phyloP scores from a whole-genome alignment of 53 echinoderm and acorn worm species.

The Echinarachnius parma region DNA sequence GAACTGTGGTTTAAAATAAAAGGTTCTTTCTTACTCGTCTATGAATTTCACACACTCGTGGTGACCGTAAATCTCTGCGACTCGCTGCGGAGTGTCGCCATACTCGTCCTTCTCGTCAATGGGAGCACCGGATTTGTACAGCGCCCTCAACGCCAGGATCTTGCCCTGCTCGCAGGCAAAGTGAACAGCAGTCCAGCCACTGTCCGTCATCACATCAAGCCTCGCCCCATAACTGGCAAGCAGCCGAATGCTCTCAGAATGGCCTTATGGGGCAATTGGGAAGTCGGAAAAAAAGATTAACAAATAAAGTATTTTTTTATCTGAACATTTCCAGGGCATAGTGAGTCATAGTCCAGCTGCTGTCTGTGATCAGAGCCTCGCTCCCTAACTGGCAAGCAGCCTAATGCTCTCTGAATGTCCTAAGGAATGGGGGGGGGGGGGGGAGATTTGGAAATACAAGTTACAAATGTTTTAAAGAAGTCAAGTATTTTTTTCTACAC shows the following conservation, averaged over 20 bases:
- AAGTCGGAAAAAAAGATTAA: background rate
- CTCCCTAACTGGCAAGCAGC: too few species aligned
- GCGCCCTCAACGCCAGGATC: constrained; percentile 63
- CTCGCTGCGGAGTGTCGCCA: constrained; percentile 73
- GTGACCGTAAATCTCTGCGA: constrained; percentile 80
- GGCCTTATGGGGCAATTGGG: too few species aligned
- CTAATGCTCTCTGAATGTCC: too few species aligned
- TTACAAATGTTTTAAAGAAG: too few species aligned
- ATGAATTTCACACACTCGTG: constrained; percentile 80
- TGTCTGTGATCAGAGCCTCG: too few species aligned
- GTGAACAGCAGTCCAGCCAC: constrained; percentile 87
- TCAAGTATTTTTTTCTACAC: too few species aligned
- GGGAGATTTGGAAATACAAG: too few species aligned
- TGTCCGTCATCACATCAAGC: constrained; percentile 75
- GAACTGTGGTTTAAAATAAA: too few species aligned
- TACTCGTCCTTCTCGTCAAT: constrained; percentile 61
- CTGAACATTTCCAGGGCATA: too few species aligned
- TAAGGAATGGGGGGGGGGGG: too few species aligned
- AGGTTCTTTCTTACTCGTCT: constrained; percentile 55
- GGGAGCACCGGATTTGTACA: constrained; percentile 78
- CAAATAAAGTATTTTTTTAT: background rate
- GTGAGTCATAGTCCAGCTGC: too few species aligned
- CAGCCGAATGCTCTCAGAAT: constrained; percentile 82
- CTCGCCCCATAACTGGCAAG: constrained; percentile 84
- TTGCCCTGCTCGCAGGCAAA: constrained; percentile 92